phyloP scores from a whole-genome alignment of 2,888 invertebrate species.

The Erebia epiphron region DNA sequence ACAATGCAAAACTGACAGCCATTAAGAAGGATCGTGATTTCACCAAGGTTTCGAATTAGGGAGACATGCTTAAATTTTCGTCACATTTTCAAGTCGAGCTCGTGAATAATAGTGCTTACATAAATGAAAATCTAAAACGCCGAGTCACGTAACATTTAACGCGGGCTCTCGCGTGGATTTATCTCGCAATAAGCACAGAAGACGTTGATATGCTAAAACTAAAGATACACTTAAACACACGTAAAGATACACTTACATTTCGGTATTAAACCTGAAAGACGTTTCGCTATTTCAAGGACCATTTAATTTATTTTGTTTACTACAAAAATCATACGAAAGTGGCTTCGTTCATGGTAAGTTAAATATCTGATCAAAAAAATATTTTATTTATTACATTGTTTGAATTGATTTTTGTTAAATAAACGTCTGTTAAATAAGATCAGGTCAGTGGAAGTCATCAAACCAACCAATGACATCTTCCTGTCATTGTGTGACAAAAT shows the following conservation, averaged over 20 bases:
- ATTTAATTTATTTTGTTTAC: too few relatives aligned
- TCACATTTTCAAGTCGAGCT: constrained; percentile 12
- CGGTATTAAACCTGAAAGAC: neutral
- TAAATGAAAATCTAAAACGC: constrained; percentile 26
- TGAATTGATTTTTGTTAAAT: too few relatives aligned
- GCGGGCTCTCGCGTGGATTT: constrained; percentile 28
- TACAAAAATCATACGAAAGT: neutral
- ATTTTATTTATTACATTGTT: too few relatives aligned
- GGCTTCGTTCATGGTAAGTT: too few relatives aligned
- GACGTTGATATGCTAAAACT: neutral
- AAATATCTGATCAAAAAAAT: too few relatives aligned
- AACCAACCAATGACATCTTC: too few relatives aligned
- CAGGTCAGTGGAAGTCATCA: too few relatives aligned
- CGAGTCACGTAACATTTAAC: constrained; percentile 34
- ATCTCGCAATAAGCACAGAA: constrained; percentile 32
- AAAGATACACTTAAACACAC: neutral
- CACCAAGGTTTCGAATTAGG: neutral
- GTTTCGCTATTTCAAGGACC: too few relatives aligned
- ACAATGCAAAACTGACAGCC: neutral
- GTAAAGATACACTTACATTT: neutral
- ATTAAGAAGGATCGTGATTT: neutral
- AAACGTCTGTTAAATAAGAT: too few relatives aligned
- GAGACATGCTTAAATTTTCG: constrained; percentile 15
- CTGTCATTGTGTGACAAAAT: too few relatives aligned
- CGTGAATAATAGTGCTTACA: constrained; percentile 16